These are phyloP conservation scores for Trogon surrucura DNA, from an alignment of 2,113 vertebrate genomes.

Conservation along the genomic window DNA sequence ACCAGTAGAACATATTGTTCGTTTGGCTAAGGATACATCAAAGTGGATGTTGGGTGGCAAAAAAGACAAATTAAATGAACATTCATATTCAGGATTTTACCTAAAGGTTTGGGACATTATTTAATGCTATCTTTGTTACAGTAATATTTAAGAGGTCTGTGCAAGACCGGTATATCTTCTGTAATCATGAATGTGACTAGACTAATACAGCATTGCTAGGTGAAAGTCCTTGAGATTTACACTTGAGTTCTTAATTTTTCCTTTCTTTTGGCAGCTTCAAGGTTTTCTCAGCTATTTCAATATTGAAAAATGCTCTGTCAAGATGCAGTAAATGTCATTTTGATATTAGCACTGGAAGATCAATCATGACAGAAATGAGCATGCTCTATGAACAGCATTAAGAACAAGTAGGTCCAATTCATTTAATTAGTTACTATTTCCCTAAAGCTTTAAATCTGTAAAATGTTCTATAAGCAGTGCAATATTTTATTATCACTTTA, in stretches of 20 bases:
- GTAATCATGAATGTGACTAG: neutral
- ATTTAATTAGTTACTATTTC: constrained; percentile 52
- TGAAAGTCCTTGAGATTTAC: neutral
- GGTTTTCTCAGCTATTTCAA: neutral
- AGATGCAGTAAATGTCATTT: neutral
- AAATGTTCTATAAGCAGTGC: neutral
- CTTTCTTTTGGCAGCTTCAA: neutral
- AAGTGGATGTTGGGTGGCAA: neutral
- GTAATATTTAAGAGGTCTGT: neutral
- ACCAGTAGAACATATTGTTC: neutral
- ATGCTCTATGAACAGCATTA: neutral
- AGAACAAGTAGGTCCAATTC: constrained; percentile 5
- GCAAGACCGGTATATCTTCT: neutral
- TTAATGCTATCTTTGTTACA: neutral
- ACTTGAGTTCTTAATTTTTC: neutral
- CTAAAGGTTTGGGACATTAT: neutral
- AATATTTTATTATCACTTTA: constrained; percentile 52
- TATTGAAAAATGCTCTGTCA: neutral
- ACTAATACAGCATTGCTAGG: neutral
- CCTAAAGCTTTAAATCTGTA: constrained; percentile 11
- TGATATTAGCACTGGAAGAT: neutral
- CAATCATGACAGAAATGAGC: constrained; percentile 16
- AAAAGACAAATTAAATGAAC: neutral
- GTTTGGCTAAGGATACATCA: neutral
- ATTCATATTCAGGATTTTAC: neutral